phyloP scores from a whole-genome alignment of 1,140 invertebrate genomes.

The Apocrypta bakeri region DNA sequence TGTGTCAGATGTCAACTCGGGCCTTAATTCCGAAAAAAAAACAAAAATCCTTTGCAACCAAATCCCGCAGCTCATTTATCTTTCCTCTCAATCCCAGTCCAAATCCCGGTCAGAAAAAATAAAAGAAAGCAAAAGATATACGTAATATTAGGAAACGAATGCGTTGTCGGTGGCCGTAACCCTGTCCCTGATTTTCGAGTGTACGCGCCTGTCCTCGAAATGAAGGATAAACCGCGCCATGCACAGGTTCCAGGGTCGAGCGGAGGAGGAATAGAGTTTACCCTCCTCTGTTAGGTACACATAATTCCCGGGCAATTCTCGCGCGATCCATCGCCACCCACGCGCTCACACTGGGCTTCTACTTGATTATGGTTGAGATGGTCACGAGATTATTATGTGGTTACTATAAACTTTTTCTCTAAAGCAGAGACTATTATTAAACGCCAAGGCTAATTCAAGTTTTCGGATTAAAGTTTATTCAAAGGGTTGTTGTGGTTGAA shows the following conservation, averaged over 20 bases:
- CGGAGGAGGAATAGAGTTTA: not conserved
- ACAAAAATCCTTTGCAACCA: not conserved
- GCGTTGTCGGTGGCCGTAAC: not conserved
- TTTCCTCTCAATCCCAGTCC: not conserved
- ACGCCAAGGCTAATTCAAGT: not conserved
- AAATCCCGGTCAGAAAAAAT: not conserved
- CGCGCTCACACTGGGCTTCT: not conserved
- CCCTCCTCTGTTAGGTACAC: not conserved
- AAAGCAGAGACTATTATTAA: not conserved
- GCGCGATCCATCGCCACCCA: not conserved
- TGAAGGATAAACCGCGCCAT: not conserved
- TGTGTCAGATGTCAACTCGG: not conserved
- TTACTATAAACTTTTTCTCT: not conserved
- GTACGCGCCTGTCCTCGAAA: not conserved
- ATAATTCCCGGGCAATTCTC: not conserved
- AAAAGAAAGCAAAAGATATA: not conserved
- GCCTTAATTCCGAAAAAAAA: not conserved
- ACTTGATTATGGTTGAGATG: conserved; percentile 2
- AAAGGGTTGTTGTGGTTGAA: not conserved
- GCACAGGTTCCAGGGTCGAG: not conserved
- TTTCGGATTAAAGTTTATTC: not conserved
- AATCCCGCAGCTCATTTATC: not conserved
- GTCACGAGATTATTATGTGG: not conserved
- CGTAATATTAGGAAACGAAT: no score
- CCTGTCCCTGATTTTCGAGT: conserved; percentile 2